Conservation (phyloP, 2,113 vertebrate species). For the Thamnophis sirtalis region DNA sequence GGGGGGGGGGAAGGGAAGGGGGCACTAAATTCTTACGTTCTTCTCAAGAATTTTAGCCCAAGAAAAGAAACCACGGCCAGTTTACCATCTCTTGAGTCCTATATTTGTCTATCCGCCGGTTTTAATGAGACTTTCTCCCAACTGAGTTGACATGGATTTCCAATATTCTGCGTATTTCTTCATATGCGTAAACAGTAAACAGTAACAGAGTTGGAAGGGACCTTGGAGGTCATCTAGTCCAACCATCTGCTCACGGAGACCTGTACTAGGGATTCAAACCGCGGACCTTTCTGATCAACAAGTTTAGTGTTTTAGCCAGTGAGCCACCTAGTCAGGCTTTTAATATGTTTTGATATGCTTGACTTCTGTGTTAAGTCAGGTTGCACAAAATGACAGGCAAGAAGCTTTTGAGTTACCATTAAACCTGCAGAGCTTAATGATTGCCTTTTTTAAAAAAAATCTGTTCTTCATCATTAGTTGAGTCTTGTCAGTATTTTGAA, state of each 20-base stretch:
- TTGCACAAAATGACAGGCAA: not conserved
- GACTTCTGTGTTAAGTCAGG: not conserved
- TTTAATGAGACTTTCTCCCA: not conserved
- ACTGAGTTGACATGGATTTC: not conserved
- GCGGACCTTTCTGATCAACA: too few species aligned
- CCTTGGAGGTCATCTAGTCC: too few species aligned
- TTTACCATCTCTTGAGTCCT: not conserved
- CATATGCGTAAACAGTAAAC: not conserved
- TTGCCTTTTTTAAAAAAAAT: not conserved
- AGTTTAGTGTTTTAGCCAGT: too few species aligned
- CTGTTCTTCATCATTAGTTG: not conserved
- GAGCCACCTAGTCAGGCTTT: too few species aligned
- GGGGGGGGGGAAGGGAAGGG: too few species aligned
- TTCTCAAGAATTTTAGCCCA: not conserved
- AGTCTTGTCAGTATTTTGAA: not conserved
- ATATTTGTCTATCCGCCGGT: not conserved
- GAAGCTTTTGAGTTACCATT: not conserved
- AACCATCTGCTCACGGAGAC: too few species aligned
- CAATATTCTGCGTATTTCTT: not conserved
- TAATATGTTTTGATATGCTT: not conserved
- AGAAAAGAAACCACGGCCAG: not conserved
- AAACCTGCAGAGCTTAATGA: not conserved
- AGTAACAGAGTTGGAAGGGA: too few species aligned
- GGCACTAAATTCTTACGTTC: not conserved
- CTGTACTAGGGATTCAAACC: too few species aligned